Evolutionary conservation across 2,797 vertebrate genomes (phyloP).

Genomic region (Hippopotamyrus pictus): DNA sequence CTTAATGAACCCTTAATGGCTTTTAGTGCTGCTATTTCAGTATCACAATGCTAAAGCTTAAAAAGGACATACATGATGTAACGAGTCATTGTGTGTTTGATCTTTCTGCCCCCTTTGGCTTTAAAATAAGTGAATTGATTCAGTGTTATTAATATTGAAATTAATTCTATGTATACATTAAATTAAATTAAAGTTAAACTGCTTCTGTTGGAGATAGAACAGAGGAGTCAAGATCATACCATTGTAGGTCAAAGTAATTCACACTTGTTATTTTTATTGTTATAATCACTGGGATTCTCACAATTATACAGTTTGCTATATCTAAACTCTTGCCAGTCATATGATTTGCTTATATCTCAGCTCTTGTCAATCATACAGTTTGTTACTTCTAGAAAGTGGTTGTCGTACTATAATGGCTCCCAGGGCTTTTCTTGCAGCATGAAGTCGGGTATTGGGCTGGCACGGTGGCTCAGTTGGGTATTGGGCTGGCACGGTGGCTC

Average conservation of each 20-base stretch:
- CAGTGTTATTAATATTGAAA: not conserved
- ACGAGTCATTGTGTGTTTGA: not conserved
- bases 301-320: not conserved
- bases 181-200: not conserved
- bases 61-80: not conserved
- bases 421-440: not conserved
- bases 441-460: not conserved
- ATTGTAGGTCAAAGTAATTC: not conserved
- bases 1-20: slow-evolving; percentile 1
- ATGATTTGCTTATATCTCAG: not conserved
- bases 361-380: not conserved
- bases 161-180: not conserved
- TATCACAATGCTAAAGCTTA: not conserved
- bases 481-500: too few relatives aligned
- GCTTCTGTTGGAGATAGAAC: not conserved
- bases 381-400: not conserved
- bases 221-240: not conserved
- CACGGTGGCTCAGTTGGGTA: not conserved
- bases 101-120: slow-evolving; percentile 2
- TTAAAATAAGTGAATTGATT: not conserved
- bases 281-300: not conserved
- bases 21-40: not conserved
- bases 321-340: not conserved
- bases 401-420: not conserved
- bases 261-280: not conserved